Conservation (phyloP, 2,113 vertebrate genomes). For the Myanophis thanlyinensis region DNA sequence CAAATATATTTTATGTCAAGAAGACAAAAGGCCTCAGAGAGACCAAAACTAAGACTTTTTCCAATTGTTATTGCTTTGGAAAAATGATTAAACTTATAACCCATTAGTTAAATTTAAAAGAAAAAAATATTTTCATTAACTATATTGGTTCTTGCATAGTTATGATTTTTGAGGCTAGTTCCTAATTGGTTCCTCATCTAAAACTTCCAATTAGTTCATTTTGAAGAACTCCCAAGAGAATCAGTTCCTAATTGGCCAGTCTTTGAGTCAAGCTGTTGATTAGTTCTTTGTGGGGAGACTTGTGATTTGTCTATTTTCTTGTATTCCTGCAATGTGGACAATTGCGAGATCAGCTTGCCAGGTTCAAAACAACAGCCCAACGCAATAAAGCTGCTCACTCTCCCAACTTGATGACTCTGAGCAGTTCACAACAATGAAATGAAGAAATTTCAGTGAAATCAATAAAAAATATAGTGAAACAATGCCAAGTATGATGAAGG, state of each 20-base stretch:
- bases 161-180: not conserved
- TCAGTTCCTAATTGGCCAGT: not conserved
- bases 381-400: not conserved
- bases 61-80: not conserved
- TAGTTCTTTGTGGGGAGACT: not conserved
- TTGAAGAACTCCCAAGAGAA: not conserved
- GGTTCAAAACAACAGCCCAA: not conserved
- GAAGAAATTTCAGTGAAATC: not conserved
- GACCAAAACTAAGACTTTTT: not conserved
- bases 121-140: not conserved
- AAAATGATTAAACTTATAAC: not conserved
- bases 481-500: not conserved
- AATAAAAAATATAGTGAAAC: not conserved
- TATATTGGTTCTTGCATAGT: not conserved
- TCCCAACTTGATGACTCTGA: not conserved
- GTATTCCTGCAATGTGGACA: not conserved
- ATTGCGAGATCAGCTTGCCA: not conserved
- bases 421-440: not conserved
- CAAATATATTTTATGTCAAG: not conserved
- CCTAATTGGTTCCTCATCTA: not conserved
- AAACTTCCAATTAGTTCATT: not conserved
- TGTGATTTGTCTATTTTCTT: not conserved
- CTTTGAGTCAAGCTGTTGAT: not conserved
- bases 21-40: not conserved
- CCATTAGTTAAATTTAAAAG: not conserved